These are phyloP conservation scores for Hapalemur alaotrensis DNA, from an alignment of 2,797 vertebrate genomes.

Conservation along the genomic window DNA sequence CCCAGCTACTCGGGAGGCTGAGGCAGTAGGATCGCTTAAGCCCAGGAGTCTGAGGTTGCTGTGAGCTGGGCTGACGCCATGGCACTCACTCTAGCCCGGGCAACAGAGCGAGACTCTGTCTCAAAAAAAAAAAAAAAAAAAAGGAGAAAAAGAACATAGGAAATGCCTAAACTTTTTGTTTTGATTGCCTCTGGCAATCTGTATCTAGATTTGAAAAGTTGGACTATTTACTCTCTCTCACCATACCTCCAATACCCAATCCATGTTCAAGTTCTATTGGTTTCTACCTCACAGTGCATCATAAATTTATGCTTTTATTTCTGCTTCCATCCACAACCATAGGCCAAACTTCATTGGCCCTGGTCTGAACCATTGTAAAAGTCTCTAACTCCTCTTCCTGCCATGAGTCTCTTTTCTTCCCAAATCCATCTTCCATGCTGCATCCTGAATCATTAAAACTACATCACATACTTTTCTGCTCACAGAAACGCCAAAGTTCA, in stretches of 20 bases:
- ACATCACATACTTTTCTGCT: background rate
- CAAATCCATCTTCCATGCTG: background rate
- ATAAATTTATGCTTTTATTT: slow-evolving; percentile 2
- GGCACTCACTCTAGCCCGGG: no score
- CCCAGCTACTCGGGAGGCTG: no score
- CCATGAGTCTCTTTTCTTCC: background rate
- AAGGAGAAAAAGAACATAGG: no score
- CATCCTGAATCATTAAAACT: background rate
- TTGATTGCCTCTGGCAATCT: background rate
- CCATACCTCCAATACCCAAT: background rate
- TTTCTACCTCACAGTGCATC: background rate
- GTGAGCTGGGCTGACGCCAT: no score
- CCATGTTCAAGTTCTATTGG: background rate
- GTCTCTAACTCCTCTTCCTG: background rate
- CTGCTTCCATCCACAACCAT: background rate
- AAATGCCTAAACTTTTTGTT: background rate
- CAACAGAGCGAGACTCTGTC: no score
- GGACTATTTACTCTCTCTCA: background rate
- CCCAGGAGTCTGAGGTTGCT: no score
- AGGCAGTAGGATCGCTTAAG: no score
- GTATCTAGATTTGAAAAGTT: background rate
- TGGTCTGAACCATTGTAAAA: background rate
- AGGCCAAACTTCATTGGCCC: background rate
- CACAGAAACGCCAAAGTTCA: slow-evolving; percentile 1
- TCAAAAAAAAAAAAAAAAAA: no score